phyloP scores from a whole-genome alignment of 2,113 vertebrate species.

The Callaeas wilsoni region DNA sequence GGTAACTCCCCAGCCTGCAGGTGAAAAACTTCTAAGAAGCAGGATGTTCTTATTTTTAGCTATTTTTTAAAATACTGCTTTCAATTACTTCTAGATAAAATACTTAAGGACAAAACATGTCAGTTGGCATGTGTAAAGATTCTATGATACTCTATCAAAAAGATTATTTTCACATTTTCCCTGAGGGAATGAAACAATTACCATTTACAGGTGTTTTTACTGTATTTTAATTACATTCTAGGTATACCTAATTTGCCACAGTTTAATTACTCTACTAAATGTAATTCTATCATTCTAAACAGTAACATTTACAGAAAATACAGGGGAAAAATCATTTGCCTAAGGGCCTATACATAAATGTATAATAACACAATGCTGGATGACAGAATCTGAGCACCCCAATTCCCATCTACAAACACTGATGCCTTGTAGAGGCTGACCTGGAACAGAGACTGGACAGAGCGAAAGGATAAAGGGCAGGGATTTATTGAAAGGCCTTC shows the following conservation, averaged over 20 bases:
- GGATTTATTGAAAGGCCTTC: no score
- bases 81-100: not conserved
- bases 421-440: no score
- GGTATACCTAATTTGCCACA: not conserved
- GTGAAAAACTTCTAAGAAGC: not conserved
- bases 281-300: not conserved
- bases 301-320: not conserved
- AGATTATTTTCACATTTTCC: not conserved
- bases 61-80: not conserved
- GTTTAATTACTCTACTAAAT: constrained; percentile 12
- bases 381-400: not conserved
- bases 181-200: not conserved
- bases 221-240: not conserved
- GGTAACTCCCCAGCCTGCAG: not conserved
- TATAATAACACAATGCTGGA: not conserved
- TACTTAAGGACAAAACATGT: not conserved
- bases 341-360: not conserved
- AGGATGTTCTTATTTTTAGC: not conserved
- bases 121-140: not conserved
- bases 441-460: no score
- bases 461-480: no score
- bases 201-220: not conserved
- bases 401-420: not conserved
- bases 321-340: not conserved
- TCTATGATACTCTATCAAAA: not conserved